phyloP scores from a whole-genome alignment of 2,113 vertebrate species.

The Taurulus bubalis region DNA sequence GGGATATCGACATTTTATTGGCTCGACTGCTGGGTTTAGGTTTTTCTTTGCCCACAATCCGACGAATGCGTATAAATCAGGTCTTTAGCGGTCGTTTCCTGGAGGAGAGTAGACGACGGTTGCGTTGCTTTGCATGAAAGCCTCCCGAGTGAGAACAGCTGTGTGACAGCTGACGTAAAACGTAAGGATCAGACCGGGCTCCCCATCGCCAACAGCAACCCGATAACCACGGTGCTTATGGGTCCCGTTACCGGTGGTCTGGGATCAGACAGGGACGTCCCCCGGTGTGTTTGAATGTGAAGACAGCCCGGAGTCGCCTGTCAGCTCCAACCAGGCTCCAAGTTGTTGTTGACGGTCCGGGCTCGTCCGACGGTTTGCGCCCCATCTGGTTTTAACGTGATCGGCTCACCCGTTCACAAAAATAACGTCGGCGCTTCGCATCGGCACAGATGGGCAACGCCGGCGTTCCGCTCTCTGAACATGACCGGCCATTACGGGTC shows the following conservation, averaged over 20 bases:
- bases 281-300: not conserved
- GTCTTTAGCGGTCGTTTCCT: no score
- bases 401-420: not conserved
- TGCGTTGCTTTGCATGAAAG: no score
- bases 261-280: not conserved
- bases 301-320: not conserved
- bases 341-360: not conserved
- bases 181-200: not conserved
- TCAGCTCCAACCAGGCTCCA: not conserved
- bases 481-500: not conserved
- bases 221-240: not conserved
- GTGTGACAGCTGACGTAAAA: not conserved
- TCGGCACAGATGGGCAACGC: not conserved
- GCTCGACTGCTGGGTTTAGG: not conserved
- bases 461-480: constrained; percentile 12
- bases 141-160: not conserved
- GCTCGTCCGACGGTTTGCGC: not conserved
- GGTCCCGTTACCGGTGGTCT: not conserved
- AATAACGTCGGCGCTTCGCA: not conserved
- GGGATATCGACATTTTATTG: not conserved
- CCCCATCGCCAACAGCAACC: not conserved
- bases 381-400: not conserved
- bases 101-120: no score
- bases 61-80: no score
- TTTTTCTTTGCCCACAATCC: no score